A percentile compares a stretch with the other conserved stretches of the same genome.
Conservation (phyloP, 2,888 invertebrate species). For the Hirtodrosophila confusa region DNA sequence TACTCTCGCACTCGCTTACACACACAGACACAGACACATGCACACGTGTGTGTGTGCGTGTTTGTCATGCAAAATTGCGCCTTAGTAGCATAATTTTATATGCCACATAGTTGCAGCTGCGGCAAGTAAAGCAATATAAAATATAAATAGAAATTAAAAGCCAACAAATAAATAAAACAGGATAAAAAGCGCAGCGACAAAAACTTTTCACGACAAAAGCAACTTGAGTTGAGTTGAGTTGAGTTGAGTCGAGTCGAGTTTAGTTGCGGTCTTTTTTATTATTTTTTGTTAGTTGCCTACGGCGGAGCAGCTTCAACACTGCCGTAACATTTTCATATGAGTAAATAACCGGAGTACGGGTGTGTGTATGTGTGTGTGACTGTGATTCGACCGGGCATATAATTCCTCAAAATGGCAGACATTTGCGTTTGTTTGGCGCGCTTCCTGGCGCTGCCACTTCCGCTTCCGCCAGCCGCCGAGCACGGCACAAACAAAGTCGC, state of each 20-base stretch:
- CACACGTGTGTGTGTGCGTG: conserved; percentile 17
- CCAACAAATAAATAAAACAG: conserved; percentile 68
- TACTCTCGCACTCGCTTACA: conserved; percentile 44
- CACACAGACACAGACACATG: conserved; percentile 25
- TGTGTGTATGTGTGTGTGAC: conserved; percentile 15
- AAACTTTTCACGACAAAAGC: conserved; percentile 59
- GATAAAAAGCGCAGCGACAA: conserved; percentile 36
- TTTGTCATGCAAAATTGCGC: conserved; percentile 71
- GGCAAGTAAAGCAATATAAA: conserved; percentile 70
- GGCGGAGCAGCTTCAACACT: conserved; percentile 33
- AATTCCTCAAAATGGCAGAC: conserved; percentile 78
- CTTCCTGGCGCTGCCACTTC: conserved; percentile 79
- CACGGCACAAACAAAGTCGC: conserved; percentile 59
- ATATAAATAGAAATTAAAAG: conserved; percentile 78
- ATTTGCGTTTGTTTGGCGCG: conserved; percentile 79
- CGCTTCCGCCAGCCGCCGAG: conserved; percentile 63
- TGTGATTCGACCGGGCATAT: conserved; percentile 59
- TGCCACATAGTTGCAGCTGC: conserved; percentile 71
- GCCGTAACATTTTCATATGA: conserved; percentile 46
- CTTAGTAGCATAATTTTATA: conserved; percentile 75
- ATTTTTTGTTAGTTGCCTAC: conserved; percentile 45
- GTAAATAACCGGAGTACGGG: conserved; percentile 34
- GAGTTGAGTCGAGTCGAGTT: conserved; percentile 2
- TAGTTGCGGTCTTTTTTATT: conserved; percentile 25
- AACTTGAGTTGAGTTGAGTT: conserved; percentile 46